Conservation (phyloP, 2,113 vertebrate species). For the Anhinga anhinga region DNA sequence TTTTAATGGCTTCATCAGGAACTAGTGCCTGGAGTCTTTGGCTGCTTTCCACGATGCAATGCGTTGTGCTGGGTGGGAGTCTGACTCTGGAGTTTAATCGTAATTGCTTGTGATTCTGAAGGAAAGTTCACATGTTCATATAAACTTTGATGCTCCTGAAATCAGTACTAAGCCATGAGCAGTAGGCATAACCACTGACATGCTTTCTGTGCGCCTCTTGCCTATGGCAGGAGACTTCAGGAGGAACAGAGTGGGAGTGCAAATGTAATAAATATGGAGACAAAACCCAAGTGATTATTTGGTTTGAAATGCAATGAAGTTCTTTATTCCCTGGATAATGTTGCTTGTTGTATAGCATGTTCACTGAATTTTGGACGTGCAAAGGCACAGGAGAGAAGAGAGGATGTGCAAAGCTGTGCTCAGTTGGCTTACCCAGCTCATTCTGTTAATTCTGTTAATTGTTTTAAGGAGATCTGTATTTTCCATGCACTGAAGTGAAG, state of each 20-base stretch:
- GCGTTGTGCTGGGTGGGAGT: not conserved
- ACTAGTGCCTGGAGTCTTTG: not conserved
- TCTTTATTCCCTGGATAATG: not conserved
- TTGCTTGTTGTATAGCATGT: not conserved
- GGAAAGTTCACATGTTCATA: not conserved
- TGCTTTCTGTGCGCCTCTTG: not conserved
- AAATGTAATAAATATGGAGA: not conserved
- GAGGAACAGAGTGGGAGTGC: not conserved
- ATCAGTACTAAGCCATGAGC: not conserved
- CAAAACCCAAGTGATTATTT: not conserved
- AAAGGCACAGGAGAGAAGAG: not conserved
- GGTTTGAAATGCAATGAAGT: not conserved
- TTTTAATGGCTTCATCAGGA: not conserved
- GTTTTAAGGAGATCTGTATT: not conserved
- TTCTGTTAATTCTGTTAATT: not conserved
- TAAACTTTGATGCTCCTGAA: not conserved
- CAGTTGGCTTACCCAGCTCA: not conserved
- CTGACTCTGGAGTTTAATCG: not conserved
- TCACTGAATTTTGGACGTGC: not conserved
- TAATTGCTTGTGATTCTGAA: conserved; percentile 9
- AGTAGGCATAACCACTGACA: not conserved
- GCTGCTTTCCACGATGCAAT: not conserved
- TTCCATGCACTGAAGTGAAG: not conserved
- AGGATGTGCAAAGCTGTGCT: not conserved
- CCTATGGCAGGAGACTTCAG: not conserved